Evolutionary conservation across 2,113 vertebrate genomes (phyloP).

Genomic region (Potamarius usumacintae): DNA sequence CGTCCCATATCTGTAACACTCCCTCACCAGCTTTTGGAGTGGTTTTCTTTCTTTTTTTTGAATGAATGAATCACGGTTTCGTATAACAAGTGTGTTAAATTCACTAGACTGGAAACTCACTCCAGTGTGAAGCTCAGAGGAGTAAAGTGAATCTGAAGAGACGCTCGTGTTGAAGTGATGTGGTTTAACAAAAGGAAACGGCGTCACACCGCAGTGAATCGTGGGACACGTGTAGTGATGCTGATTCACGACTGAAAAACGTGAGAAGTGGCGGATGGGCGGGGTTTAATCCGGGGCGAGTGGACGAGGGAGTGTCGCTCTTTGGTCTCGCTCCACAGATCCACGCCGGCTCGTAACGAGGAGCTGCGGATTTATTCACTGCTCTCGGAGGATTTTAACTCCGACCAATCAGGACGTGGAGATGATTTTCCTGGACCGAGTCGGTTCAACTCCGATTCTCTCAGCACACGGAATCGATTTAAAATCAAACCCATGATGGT

Average conservation of each 20-base stretch:
- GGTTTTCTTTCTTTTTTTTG: background rate
- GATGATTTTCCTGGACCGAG: background rate
- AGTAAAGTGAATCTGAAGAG: background rate
- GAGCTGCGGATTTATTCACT: background rate
- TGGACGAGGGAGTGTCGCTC: background rate
- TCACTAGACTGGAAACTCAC: background rate
- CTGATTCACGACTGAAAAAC: background rate
- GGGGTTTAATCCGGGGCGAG: background rate
- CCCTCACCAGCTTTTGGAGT: background rate
- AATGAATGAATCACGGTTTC: background rate
- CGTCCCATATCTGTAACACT: background rate
- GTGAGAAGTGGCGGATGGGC: background rate
- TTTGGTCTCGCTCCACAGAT: background rate
- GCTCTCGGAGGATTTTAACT: background rate
- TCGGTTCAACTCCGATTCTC: too few relatives aligned
- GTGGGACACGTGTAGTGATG: background rate
- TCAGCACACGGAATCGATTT: too few relatives aligned
- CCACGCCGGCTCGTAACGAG: too few relatives aligned
- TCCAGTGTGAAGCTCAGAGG: background rate
- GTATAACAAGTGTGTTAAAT: background rate
- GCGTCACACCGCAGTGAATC: background rate
- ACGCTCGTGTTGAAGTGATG: background rate
- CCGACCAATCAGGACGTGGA: background rate
- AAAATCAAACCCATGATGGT: background rate
- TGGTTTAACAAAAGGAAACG: background rate